Conservation (phyloP, 1,140 invertebrate genomes). For the Hycleus cichorii region DNA sequence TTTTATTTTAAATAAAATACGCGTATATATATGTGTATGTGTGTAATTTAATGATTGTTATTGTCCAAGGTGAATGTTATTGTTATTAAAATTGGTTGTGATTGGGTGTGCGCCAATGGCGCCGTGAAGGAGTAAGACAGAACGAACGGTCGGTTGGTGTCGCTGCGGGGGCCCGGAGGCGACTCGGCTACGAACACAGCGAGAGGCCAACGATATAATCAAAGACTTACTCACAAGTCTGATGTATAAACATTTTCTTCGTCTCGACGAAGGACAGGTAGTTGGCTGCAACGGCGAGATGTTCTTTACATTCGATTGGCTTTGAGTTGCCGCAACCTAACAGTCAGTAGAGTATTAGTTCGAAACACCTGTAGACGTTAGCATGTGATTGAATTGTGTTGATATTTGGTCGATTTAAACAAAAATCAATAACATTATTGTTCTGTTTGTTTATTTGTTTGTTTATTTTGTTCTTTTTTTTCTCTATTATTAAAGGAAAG, state of each 20-base stretch:
- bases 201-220: slow-evolving; percentile 29
- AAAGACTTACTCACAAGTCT: slow-evolving; percentile 23
- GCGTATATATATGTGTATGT: background rate
- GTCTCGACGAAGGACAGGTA: slow-evolving; percentile 16
- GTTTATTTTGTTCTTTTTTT: too few species aligned
- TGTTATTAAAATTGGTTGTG: too few species aligned
- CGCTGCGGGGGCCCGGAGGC: slow-evolving; percentile 23
- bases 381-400: slow-evolving; percentile 38
- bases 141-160: slow-evolving; percentile 9
- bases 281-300: slow-evolving; percentile 16
- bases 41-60: background rate
- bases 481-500: too few species aligned
- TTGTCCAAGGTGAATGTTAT: background rate
- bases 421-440: too few species aligned
- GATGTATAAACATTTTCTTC: background rate
- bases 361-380: slow-evolving; percentile 42
- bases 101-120: background rate
- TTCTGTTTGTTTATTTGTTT: too few species aligned
- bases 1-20: background rate
- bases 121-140: slow-evolving; percentile 2
- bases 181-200: slow-evolving; percentile 21
- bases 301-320: slow-evolving; percentile 33
- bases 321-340: slow-evolving; percentile 36
- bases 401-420: too few species aligned
- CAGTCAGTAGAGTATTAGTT: slow-evolving; percentile 43